Percentiles rank a stretch among this genome's conserved stretches.
Conservation (phyloP, 1,140 invertebrate species). For the Polypedilum pembai region DNA sequence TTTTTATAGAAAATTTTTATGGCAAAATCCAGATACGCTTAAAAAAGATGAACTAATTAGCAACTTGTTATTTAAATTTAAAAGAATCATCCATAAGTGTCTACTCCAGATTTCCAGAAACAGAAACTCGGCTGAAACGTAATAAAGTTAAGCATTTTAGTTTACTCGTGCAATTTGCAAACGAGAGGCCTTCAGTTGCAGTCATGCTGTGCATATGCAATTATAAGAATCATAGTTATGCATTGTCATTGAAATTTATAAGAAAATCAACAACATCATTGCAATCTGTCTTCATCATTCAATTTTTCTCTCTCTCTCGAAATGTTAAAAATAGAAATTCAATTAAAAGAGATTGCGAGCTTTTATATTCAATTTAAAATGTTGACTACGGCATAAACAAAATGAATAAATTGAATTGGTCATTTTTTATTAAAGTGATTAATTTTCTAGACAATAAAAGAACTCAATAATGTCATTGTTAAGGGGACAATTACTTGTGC, state of each 20-base stretch:
- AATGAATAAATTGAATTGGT: background rate
- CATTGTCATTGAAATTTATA: conserved; percentile 4
- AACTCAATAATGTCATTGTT: background rate
- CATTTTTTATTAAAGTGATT: background rate
- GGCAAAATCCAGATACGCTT: too few relatives aligned
- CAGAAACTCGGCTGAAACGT: too few relatives aligned
- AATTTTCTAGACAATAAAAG: background rate
- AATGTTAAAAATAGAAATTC: background rate
- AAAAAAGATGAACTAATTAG: too few relatives aligned
- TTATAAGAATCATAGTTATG: background rate
- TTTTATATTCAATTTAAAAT: background rate
- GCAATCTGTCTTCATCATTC: conserved; percentile 11
- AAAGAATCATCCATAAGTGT: too few relatives aligned
- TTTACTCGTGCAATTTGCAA: too few relatives aligned
- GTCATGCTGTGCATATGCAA: conserved; percentile 8
- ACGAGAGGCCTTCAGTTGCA: background rate
- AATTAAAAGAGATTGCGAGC: background rate
- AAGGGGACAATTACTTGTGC: too few relatives aligned
- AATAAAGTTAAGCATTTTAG: too few relatives aligned
- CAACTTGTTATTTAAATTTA: too few relatives aligned
- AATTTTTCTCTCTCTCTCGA: too few relatives aligned
- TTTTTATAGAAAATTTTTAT: too few relatives aligned
- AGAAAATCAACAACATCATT: background rate
- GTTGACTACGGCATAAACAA: background rate
- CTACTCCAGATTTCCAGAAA: too few relatives aligned